Base-by-base conservation (phyloP, 2,888 invertebrate genomes). In the Folsomia manolachei region DNA sequence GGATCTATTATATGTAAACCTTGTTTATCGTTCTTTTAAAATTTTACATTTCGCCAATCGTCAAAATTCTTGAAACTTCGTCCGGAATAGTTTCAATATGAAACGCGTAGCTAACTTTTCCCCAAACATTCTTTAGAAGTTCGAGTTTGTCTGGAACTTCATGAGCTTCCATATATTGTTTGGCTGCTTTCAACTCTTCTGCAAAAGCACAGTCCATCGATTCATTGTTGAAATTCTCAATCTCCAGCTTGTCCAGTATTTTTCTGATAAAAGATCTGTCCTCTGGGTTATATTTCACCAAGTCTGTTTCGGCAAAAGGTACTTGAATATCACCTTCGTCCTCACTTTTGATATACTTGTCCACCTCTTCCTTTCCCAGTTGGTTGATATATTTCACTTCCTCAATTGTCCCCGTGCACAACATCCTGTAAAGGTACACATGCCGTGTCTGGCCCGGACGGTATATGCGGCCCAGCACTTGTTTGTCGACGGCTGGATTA, bases 401-500 rank as follows among this genome's bases (percentile, higher is more conserved):
- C 84, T 99, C 99, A 78, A 99, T 99, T 0, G 96, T 94, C 0
- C 97, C 97, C 70, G 95, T 95, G 71, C 94, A 92, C 72, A 98
- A 87, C 71, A 99, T 87, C 74, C 99, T 87, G 85, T 99, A 99
- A 75, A 98, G 94, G 82, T 91, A 99, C 83, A 98, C 99, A 0
- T 94, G 93, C 84, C 98, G 99, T 85, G 94, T 95, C 83, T 99
- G 99, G 0, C 99, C 99, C 84, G 99, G 98, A 76, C 99, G 88
- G 97, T 97, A 98, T 1, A 99, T 95, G 80, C 99, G 87, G 0
- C 98, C 98, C 98, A 99, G 98, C 0, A 98, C 99, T 84, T 99
- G 99, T 80, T 97, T 97, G 84, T 99, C 99, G 83, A 98, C 99
- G 0, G 98, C 98, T 1, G 99, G 99, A 86, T 99, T 99, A 98